Percentiles rank a stretch among this genome's conserved stretches.
Evolutionary conservation across 2,888 invertebrate species (phyloP).

Genomic region (Drosophila anomelani): DNA sequence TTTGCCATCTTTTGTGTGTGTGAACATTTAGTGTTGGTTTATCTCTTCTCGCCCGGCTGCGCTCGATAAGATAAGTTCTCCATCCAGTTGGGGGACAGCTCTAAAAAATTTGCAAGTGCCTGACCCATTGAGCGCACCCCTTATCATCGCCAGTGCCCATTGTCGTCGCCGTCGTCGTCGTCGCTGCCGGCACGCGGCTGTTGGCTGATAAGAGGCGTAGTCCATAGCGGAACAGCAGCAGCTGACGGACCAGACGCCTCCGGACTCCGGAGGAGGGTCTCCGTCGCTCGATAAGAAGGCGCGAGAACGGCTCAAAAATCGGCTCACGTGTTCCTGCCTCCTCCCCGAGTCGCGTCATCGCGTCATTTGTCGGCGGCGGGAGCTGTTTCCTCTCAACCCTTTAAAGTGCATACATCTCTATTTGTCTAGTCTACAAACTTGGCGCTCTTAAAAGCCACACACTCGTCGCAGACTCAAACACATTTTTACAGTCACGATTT

Average conservation of each 20-base stretch:
- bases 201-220: conserved; percentile 56
- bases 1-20: conserved; percentile 28
- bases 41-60: conserved; percentile 24
- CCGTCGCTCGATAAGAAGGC: conserved; percentile 48
- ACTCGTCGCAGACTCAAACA: conserved; percentile 12
- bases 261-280: conserved; percentile 31
- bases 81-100: conserved; percentile 21
- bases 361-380: not conserved
- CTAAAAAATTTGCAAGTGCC: conserved; percentile 55
- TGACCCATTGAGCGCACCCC: conserved; percentile 56
- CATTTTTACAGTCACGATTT: conserved; percentile 56
- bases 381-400: conserved; percentile 24
- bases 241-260: conserved; percentile 52
- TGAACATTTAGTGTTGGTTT: conserved; percentile 21
- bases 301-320: conserved; percentile 8
- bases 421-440: conserved; percentile 29
- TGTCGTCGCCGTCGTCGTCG: conserved; percentile 23
- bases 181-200: conserved; percentile 67
- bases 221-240: conserved; percentile 20
- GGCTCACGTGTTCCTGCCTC: conserved; percentile 67
- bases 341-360: conserved; percentile 7
- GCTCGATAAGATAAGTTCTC: conserved; percentile 36
- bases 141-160: conserved; percentile 52
- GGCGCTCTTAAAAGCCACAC: conserved; percentile 8
- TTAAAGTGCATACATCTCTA: conserved; percentile 32